Evolutionary conservation across 2,113 vertebrate genomes (phyloP).

Genomic region (Peucedramus taeniatus): DNA sequence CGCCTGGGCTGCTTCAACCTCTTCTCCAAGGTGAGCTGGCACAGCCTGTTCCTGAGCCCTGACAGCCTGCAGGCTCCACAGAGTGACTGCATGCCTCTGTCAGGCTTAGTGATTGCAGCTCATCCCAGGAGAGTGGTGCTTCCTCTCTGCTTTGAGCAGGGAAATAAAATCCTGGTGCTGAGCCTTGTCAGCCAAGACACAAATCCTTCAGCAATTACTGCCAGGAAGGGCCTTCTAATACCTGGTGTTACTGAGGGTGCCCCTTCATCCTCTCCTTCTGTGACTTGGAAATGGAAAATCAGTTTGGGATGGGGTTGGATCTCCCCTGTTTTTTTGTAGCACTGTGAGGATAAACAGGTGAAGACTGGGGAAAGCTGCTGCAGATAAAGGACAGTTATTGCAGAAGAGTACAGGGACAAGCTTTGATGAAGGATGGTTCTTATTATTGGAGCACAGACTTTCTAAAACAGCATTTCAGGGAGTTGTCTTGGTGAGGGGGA

Average conservation of each 20-base stretch:
- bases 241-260: not conserved
- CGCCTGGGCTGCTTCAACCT: constrained; percentile 97
- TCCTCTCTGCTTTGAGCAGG: not conserved
- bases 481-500: not conserved
- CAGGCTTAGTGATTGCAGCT: not conserved
- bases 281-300: not conserved
- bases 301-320: not conserved
- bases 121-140: not conserved
- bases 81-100: not conserved
- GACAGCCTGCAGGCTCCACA: not conserved
- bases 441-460: not conserved
- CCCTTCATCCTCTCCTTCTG: not conserved
- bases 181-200: not conserved
- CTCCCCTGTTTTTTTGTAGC: not conserved
- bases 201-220: not conserved
- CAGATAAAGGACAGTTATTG: not conserved
- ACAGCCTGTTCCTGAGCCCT: not conserved
- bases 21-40: constrained; percentile 91
- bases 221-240: not conserved
- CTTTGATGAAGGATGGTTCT: not conserved
- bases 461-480: not conserved
- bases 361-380: not conserved
- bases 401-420: not conserved
- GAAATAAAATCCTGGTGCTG: not conserved
- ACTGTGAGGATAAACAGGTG: not conserved